phyloP scores from a whole-genome alignment of 1,140 invertebrate genomes.

The Leptoteleia sp. region DNA sequence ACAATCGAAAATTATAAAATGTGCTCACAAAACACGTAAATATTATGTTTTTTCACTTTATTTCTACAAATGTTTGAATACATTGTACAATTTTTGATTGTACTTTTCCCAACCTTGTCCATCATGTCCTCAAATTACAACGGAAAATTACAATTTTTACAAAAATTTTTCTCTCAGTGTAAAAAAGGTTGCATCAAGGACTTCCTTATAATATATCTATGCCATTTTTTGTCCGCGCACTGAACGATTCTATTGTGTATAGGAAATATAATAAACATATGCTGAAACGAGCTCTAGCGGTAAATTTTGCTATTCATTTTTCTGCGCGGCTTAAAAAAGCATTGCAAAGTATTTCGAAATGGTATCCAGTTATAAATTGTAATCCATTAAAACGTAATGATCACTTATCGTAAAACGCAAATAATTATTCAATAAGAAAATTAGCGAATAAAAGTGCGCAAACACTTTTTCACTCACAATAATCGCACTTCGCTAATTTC shows the following conservation, averaged over 20 bases:
- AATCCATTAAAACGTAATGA: not conserved
- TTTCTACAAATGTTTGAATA: no score
- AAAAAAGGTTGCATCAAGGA: conserved; percentile 63
- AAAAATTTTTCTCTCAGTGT: no score
- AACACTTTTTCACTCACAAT: not conserved
- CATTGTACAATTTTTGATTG: no score
- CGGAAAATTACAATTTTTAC: no score
- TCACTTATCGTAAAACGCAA: not conserved
- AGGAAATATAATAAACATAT: conserved; percentile 48
- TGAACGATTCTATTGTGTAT: conserved; percentile 62
- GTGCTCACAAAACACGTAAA: no score
- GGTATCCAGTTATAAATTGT: not conserved
- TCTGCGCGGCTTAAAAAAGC: not conserved
- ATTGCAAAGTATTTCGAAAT: conserved; percentile 3
- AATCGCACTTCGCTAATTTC: conserved; percentile 19
- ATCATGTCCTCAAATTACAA: no score
- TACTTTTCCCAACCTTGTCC: no score
- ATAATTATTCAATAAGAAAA: not conserved
- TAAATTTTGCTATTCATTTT: conserved; percentile 40
- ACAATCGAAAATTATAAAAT: no score
- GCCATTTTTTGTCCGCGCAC: conserved; percentile 61
- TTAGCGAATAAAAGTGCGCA: not conserved
- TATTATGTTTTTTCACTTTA: no score
- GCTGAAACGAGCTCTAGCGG: conserved; percentile 33
- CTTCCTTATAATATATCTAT: conserved; percentile 66